Conservation (phyloP, 2,113 vertebrate genomes). For the Psittacus erithacus region DNA sequence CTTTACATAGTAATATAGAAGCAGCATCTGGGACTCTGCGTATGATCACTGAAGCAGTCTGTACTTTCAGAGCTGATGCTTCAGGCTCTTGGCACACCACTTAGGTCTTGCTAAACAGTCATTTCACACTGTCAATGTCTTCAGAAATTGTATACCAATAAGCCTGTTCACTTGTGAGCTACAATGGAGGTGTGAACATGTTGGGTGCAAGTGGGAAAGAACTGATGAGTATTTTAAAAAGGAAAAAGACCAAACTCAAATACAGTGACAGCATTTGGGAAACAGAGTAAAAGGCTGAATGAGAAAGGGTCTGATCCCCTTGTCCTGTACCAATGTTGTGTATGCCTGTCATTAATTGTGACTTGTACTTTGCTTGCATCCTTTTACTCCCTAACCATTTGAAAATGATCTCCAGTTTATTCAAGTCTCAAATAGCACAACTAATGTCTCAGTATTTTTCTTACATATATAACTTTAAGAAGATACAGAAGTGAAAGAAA, state of each 20-base stretch:
- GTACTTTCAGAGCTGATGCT: conserved; percentile 17
- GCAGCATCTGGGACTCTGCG: not conserved
- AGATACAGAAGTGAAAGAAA: not conserved
- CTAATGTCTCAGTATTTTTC: not conserved
- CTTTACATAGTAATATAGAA: not conserved
- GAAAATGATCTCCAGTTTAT: not conserved
- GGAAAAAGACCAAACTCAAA: not conserved
- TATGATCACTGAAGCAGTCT: not conserved
- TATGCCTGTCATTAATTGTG: not conserved
- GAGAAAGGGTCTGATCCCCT: not conserved
- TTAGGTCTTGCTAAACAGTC: not conserved
- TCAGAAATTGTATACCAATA: not conserved
- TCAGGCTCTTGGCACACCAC: not conserved
- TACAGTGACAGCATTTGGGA: not conserved
- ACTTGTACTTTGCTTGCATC: not conserved
- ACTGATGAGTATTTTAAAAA: not conserved
- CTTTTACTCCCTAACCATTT: not conserved
- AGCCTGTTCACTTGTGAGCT: not conserved
- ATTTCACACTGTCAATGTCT: not conserved
- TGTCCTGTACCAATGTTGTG: not conserved
- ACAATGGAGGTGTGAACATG: not conserved
- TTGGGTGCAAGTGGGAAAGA: not conserved
- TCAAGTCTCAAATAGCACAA: not conserved
- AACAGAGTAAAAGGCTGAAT: not conserved
- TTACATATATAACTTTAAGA: not conserved